Evolutionary conservation across 2,797 vertebrate species (phyloP), one percentile per base, ranked within the genome.

Genomic region (Sphenopsis melanotis): DNA sequence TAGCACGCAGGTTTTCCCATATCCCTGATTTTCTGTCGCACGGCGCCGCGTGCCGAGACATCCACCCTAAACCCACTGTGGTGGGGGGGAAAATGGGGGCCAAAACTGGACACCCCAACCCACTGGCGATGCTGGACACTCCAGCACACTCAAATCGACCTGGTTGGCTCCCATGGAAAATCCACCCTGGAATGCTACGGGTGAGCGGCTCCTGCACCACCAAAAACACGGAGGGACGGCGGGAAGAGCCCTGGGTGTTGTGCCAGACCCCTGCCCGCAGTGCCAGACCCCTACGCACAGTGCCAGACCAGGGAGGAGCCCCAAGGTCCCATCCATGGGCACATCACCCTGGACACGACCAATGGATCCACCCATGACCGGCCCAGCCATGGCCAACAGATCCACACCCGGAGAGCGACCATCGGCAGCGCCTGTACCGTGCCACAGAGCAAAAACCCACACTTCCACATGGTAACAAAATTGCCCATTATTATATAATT

Each of bases 181-280:
- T 4, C 72, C 47, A 14, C 17, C 56, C 47, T 2, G 50, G 52
- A 29, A 39, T 23, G 42, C 57, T 1, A 4, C 0, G 4, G 69
- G 56, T 0, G 6, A 87, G 79, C 7, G 0, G 74, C 32, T 74
- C 61, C 80, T 1, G 0, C 14, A 1, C 6, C 85, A 3, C 24
- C 27, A 1, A 26, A 81, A 70, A 53, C 41, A 16, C 1, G 1
- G 66, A n/a, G 47, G 0, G 18, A 0, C 0, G 3, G 76, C 14
- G 9, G 77, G 76, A n/a, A 82, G 66, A 88, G 57, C 57, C 41
- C 29, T 10, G 74, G 12, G 32, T 20, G 89, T 11, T 0, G 16
- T 32, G 34, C 41, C 10, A 0, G 56, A 87, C 76, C 60, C 41
- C 27, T 13, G 90, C 13, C 70, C 21, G 0, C 5, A 1, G 22